phyloP scores from a whole-genome alignment of 2,888 invertebrate species.

The Eustalomyia histrio region DNA sequence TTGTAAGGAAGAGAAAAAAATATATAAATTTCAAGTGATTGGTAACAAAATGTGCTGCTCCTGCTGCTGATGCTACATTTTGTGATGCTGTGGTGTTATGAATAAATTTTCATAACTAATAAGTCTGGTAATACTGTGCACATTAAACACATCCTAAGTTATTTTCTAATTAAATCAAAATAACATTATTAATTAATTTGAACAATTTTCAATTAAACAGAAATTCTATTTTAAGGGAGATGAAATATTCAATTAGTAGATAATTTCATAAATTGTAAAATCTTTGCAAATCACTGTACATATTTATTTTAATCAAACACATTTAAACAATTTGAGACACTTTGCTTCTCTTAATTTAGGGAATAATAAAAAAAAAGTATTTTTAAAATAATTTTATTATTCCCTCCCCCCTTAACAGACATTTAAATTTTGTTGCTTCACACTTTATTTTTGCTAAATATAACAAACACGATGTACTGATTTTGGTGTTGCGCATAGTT shows the following conservation, averaged over 20 bases:
- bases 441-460: too few species aligned
- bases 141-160: conserved; percentile 4
- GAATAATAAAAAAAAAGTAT: too few species aligned
- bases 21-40: conserved; percentile 36
- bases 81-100: background rate
- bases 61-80: background rate
- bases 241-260: conserved; percentile 1
- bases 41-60: conserved; percentile 17
- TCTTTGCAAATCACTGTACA: too few species aligned
- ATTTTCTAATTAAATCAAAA: conserved; percentile 27
- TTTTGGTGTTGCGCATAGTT: too few species aligned
- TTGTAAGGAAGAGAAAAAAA: conserved; percentile 3
- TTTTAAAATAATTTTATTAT: too few species aligned
- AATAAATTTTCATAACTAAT: background rate
- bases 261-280: background rate
- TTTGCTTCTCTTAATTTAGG: background rate
- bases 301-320: background rate
- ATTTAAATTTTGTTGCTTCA: too few species aligned
- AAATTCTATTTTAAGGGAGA: background rate
- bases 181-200: conserved; percentile 22
- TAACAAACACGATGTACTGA: too few species aligned
- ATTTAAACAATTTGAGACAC: background rate
- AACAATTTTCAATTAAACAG: conserved; percentile 36
- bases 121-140: background rate
- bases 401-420: too few species aligned